A percentile compares a stretch with the other conserved stretches of the same genome.
phyloP scores from a whole-genome alignment of 2,797 vertebrate species.

The Stomatorhinus walkeri region DNA sequence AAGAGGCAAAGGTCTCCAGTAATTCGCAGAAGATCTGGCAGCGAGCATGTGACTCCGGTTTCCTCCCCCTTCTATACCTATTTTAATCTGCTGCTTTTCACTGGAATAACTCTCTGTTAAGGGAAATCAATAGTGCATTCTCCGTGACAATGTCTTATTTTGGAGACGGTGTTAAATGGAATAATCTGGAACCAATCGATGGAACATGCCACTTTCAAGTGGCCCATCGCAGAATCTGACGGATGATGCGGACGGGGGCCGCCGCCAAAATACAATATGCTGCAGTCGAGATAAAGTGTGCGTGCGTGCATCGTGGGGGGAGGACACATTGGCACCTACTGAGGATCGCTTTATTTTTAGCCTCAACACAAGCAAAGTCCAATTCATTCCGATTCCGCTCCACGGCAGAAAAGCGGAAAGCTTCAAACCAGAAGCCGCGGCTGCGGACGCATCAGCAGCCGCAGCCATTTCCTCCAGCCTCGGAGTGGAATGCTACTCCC shows the following conservation, averaged over 20 bases:
- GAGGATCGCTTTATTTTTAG: neutral
- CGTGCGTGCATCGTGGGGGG: neutral
- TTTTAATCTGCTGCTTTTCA: constrained; percentile 30
- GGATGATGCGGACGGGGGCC: constrained; percentile 40
- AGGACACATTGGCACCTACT: too few species aligned
- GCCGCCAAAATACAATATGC: neutral
- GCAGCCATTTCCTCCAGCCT: neutral
- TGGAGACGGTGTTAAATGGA: constrained; percentile 56
- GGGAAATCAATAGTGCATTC: constrained; percentile 60
- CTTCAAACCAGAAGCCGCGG: constrained; percentile 1
- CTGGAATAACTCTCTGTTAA: constrained; percentile 45
- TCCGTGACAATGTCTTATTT: constrained; percentile 52
- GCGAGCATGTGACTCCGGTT: neutral
- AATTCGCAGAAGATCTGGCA: neutral
- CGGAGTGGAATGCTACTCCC: neutral
- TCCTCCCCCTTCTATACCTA: constrained; percentile 21
- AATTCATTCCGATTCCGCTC: constrained; percentile 20
- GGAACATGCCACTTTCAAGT: constrained; percentile 24
- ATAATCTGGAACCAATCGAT: constrained; percentile 62
- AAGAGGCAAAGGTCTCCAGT: neutral
- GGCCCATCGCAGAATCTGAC: constrained; percentile 36
- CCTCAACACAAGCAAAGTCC: constrained; percentile 20
- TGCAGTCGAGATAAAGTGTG: neutral
- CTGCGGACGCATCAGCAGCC: too few species aligned
- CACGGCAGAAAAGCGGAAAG: neutral